Evolutionary conservation across 2,113 vertebrate genomes (phyloP).

Genomic region (Hystrix brachyura): DNA sequence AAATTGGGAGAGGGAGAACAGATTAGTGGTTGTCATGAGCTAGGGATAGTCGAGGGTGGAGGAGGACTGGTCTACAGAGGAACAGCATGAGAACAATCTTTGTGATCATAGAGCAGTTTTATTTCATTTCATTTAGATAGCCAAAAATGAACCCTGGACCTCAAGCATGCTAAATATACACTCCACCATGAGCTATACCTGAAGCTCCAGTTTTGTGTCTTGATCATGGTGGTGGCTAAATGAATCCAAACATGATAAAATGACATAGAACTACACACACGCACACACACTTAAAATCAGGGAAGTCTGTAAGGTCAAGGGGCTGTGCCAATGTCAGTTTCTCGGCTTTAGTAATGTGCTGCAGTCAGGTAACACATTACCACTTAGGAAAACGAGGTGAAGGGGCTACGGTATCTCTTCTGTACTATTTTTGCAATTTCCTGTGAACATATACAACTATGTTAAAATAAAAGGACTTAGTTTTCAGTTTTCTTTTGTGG

Average conservation of each 20-base stretch:
- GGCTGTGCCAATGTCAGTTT: background rate
- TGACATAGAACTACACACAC: background rate
- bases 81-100: background rate
- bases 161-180: background rate
- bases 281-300: background rate
- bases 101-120: background rate
- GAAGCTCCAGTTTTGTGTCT: background rate
- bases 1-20: background rate
- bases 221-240: background rate
- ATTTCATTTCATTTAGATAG: background rate
- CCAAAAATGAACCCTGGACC: background rate
- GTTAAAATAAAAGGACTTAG: background rate
- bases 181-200: background rate
- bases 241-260: background rate
- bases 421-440: background rate
- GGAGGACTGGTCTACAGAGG: background rate
- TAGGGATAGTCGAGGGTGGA: background rate
- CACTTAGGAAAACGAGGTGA: background rate
- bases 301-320: background rate
- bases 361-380: background rate
- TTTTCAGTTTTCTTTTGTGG: background rate
- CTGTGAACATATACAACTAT: background rate
- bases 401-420: background rate
- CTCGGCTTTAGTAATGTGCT: background rate
- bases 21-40: background rate